These are phyloP conservation scores for Brachypterus glaber DNA, from an alignment of 2,888 invertebrate species.

Conservation along the genomic window DNA sequence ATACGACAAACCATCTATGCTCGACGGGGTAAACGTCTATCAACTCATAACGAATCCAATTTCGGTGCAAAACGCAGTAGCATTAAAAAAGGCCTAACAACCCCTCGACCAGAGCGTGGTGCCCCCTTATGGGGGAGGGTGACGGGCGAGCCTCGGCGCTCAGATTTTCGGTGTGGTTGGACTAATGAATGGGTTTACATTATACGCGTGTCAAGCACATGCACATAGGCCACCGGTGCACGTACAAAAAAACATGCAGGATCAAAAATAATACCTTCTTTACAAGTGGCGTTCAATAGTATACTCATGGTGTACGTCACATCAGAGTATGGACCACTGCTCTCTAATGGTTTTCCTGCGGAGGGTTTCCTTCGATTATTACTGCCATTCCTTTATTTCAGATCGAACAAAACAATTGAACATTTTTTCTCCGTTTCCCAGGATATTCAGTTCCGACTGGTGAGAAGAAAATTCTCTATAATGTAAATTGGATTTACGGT, in stretches of 20 bases:
- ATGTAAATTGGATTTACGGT: too few species aligned
- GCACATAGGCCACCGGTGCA: slow-evolving; percentile 33
- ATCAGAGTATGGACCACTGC: slow-evolving; percentile 29
- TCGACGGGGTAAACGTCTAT: slow-evolving; percentile 20
- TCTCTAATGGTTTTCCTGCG: slow-evolving; percentile 25
- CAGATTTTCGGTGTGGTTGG: slow-evolving; percentile 42
- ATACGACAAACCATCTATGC: too few species aligned
- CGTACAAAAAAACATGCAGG: slow-evolving; percentile 35
- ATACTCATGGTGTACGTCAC: too few species aligned
- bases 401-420: slow-evolving; percentile 12
- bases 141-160: slow-evolving; percentile 18
- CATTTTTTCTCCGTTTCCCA: slow-evolving; percentile 17
- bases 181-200: slow-evolving; percentile 44
- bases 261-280: slow-evolving; percentile 39
- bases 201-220: slow-evolving; percentile 39
- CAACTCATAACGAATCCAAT: slow-evolving; percentile 31
- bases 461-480: too few species aligned
- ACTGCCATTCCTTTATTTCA: slow-evolving; percentile 15
- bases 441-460: too few species aligned
- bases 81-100: slow-evolving; percentile 15
- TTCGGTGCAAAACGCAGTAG: slow-evolving; percentile 20
- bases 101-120: slow-evolving; percentile 8
- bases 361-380: slow-evolving; percentile 18
- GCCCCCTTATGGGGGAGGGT: slow-evolving; percentile 11
- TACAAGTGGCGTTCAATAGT: slow-evolving; percentile 36